These are phyloP conservation scores for Chelon auratus DNA, from an alignment of 2,797 vertebrate genomes.

Conservation along the genomic window DNA sequence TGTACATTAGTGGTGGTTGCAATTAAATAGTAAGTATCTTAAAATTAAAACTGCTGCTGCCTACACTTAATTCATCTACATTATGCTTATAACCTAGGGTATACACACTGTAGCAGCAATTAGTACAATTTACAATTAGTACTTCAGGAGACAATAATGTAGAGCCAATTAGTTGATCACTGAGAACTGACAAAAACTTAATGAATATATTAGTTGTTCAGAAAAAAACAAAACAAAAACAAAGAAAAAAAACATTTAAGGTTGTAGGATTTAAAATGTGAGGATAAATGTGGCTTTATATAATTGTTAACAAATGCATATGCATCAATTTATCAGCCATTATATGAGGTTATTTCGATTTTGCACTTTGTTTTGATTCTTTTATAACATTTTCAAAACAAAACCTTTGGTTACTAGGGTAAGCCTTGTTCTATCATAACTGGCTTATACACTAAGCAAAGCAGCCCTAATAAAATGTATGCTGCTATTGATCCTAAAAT, in stretches of 20 bases:
- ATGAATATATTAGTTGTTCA: background rate
- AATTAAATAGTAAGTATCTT: background rate
- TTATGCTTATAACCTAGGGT: background rate
- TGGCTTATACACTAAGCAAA: background rate
- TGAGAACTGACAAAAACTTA: no score
- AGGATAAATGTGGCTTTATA: background rate
- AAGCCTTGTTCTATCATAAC: background rate
- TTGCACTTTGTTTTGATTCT: background rate
- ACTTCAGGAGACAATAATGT: no score
- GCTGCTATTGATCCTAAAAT: no score
- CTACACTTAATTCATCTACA: background rate
- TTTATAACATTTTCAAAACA: background rate
- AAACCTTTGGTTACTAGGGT: slow-evolving; percentile 13
- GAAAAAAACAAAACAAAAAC: no score
- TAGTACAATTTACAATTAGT: background rate
- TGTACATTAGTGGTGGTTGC: background rate
- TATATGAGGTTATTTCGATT: no score
- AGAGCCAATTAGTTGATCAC: no score
- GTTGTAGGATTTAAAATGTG: background rate
- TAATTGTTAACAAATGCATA: background rate
- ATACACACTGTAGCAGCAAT: background rate
- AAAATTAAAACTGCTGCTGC: background rate
- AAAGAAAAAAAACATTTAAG: background rate
- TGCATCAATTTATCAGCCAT: no score
- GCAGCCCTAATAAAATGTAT: background rate